A percentile compares a stretch with the other conserved stretches of the same genome.
Conservation (phyloP, 2,888 invertebrate genomes). For the Phyllotreta striolata region DNA sequence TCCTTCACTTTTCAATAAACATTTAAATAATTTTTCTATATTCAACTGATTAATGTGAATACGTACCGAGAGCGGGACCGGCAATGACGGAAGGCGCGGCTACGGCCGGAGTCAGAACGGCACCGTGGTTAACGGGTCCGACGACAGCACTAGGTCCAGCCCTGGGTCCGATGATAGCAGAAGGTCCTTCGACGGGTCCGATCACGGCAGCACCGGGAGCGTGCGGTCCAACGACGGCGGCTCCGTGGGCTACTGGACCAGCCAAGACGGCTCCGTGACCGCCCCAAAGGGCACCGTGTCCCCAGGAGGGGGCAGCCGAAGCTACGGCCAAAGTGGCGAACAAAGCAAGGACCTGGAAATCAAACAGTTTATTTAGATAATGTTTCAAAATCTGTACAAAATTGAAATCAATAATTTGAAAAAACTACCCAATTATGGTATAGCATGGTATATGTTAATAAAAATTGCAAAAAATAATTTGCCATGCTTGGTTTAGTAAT, state of each 20-base stretch:
- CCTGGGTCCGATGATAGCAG: conserved; percentile 41
- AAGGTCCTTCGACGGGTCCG: conserved; percentile 40
- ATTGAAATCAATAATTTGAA: too few species aligned
- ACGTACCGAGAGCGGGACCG: conserved; percentile 33
- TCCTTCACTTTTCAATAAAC: neutral
- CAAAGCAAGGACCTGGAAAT: conserved; percentile 38
- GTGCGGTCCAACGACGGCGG: conserved; percentile 39
- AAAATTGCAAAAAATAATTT: neutral
- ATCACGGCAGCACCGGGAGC: conserved; percentile 35
- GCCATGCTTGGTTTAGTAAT: neutral
- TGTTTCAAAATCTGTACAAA: too few species aligned
- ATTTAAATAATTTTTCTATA: neutral
- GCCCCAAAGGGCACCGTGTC: conserved; percentile 17
- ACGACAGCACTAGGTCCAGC: conserved; percentile 32
- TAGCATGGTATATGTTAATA: too few species aligned
- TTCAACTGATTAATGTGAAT: neutral
- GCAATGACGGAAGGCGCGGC: conserved; percentile 30
- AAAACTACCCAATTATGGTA: too few species aligned
- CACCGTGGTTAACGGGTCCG: conserved; percentile 38
- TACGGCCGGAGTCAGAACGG: conserved; percentile 36
- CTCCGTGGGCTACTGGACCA: conserved; percentile 33
- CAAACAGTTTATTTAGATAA: too few species aligned
- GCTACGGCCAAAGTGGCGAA: conserved; percentile 44
- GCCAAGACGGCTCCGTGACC: conserved; percentile 31
- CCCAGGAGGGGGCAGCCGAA: conserved; percentile 39